These are phyloP conservation scores for Drosophila pachea DNA, from an alignment of 1,140 invertebrate genomes.

Conservation along the genomic window DNA sequence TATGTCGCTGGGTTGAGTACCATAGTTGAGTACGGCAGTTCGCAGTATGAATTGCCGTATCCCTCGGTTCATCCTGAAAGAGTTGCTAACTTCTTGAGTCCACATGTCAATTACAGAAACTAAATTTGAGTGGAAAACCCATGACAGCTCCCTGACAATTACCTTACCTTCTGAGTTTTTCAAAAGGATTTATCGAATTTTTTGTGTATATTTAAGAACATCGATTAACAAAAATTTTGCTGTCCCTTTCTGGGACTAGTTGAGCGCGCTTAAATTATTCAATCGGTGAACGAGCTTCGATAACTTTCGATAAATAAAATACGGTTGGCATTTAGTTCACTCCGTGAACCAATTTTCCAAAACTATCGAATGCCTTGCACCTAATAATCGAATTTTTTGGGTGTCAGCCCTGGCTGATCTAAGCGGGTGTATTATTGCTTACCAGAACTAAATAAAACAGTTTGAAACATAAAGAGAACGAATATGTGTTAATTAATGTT, in stretches of 20 bases:
- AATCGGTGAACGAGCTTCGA: too few species aligned
- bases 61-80: slow-evolving; percentile 44
- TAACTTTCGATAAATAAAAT: too few species aligned
- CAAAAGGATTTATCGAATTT: too few species aligned
- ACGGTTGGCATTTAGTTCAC: neutral
- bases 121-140: neutral
- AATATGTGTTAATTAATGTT: too few species aligned
- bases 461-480: neutral
- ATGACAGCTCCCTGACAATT: neutral
- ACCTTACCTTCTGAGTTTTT: too few species aligned
- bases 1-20: slow-evolving; percentile 96
- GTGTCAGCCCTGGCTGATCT: neutral
- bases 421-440: neutral
- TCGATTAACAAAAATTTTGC: too few species aligned
- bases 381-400: slow-evolving; percentile 2
- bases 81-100: slow-evolving; percentile 2
- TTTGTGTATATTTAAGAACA: too few species aligned
- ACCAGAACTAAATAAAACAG: neutral
- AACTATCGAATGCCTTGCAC: slow-evolving; percentile 7
- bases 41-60: slow-evolving; percentile 62
- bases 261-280: slow-evolving; percentile 28
- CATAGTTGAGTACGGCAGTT: slow-evolving; percentile 50
- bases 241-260: too few species aligned
- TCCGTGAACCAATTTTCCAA: neutral
- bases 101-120: slow-evolving; percentile 4